A percentile compares a stretch with the other conserved stretches of the same genome.
These are phyloP conservation scores for Apamea anceps DNA, from an alignment of 2,888 invertebrate species.

Conservation along the genomic window DNA sequence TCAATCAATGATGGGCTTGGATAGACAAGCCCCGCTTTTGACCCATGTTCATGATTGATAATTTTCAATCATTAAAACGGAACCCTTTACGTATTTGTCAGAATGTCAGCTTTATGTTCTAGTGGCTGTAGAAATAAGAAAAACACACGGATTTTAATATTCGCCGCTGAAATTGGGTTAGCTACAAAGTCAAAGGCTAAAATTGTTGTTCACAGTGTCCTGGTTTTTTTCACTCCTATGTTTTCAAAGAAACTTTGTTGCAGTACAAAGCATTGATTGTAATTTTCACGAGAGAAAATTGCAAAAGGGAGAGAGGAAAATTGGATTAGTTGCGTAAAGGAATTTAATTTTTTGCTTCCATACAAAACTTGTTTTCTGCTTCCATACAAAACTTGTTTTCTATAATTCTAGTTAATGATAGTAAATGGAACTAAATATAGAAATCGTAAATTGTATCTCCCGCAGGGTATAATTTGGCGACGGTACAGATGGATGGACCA, in stretches of 20 bases:
- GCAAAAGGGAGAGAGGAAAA: constrained; percentile 13
- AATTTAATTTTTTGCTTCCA: not conserved
- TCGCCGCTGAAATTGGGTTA: constrained; percentile 38
- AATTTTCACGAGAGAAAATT: constrained; percentile 22
- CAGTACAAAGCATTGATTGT: constrained; percentile 41
- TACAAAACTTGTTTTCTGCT: not conserved
- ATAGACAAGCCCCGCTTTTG: constrained; percentile 21
- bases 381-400: constrained; percentile 1
- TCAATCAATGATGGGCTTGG: constrained; percentile 44
- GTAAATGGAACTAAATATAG: constrained; percentile 27
- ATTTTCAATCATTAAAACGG: constrained; percentile 60
- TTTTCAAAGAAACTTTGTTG: constrained; percentile 24
- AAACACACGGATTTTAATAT: constrained; percentile 50
- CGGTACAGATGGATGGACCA: constrained; percentile 31
- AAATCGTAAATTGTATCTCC: constrained; percentile 29
- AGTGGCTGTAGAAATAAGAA: constrained; percentile 36
- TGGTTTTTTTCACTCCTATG: constrained; percentile 31
- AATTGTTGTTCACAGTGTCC: constrained; percentile 38
- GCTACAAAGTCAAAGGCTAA: constrained; percentile 59
- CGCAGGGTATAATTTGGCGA: constrained; percentile 41
- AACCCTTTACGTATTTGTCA: constrained; percentile 12
- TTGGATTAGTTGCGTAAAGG: constrained; percentile 24
- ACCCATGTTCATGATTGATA: constrained; percentile 51
- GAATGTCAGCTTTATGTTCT: constrained; percentile 14
- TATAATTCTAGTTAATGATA: constrained; percentile 28